Base-by-base conservation (phyloP, 2,888 invertebrate genomes). In the Lasius fuliginosus region DNA sequence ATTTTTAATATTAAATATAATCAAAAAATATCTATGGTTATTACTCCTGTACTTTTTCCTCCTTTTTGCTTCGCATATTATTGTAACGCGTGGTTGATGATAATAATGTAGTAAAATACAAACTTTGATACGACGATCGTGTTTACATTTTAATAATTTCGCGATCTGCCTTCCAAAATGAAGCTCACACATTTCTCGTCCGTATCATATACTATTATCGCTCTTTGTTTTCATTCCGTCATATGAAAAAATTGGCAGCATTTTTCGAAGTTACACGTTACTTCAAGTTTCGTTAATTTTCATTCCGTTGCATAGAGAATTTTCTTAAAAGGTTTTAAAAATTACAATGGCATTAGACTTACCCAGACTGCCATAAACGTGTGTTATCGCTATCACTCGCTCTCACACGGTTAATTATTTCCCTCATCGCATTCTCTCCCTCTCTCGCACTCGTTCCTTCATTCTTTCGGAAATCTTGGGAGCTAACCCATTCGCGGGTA, bases 1-100 rank as follows among this genome's bases (percentile, higher is more conserved):
- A 94, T 92, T 73, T 92, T 93, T 93, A 94, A 91, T 93, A 93
- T 93, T 93, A 94, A 93, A 94, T 93, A 94, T 93, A 92, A 91
- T 94, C 93, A 90, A 94, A 94, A 94, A 94, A 94, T 93, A 94
- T 94, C 91, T 94, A 92, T 92, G 87, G 86, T 92, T 90, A 90
- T 90, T 88, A 89, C 86, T 90, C 83, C 89, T 91, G 89, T 89
- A 90, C 71, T 90, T 84, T 86, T 86, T 82, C 74, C 76, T 84
- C 81, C 73, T 85, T 62, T 85, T 74, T 71, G 75, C 68, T 85
- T 65, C 85, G 73, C 83, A 75, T 90, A 83, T 84, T 84, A 85
- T 86, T 73, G 49, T 83, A 90, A 89, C 76, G 84, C 69, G 71
- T 12, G 46, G n/a, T 11, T 84, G 76, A 74, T 88, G 81, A 86